A percentile compares a stretch with the other conserved stretches of the same genome.
Conservation (phyloP, 2,797 vertebrate genomes). For the Prunella strophiata region DNA sequence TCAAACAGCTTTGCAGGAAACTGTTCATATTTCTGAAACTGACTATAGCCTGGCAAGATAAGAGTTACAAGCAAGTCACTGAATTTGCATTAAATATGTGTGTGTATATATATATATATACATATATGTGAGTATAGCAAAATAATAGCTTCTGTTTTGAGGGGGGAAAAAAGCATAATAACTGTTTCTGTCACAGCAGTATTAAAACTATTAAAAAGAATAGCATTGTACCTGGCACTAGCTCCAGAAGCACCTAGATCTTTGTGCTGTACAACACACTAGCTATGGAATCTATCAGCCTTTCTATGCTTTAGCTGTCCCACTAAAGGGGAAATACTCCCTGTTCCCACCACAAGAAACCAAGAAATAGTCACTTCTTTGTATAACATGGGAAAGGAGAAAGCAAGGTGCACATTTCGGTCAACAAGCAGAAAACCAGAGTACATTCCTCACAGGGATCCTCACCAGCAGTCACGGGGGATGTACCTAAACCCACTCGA, state of each 20-base stretch:
- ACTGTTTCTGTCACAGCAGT: not conserved
- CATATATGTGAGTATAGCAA: not conserved
- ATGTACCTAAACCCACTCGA: rapidly evolving
- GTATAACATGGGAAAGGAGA: rapidly evolving
- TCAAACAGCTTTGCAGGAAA: not conserved
- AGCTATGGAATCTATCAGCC: rapidly evolving
- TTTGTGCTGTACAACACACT: not conserved
- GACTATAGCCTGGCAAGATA: not conserved
- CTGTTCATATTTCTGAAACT: not conserved
- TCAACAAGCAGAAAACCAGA: not conserved
- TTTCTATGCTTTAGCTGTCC: not conserved
- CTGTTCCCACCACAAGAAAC: not conserved
- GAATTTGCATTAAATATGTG: not conserved
- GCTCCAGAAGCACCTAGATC: not conserved
- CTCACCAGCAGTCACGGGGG: not conserved
- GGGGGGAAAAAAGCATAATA: rapidly evolving
- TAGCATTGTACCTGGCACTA: not conserved
- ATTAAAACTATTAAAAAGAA: not conserved
- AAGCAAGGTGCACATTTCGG: rapidly evolving
- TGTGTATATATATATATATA: not conserved
- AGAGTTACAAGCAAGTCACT: not conserved
- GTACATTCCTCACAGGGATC: too few relatives aligned
- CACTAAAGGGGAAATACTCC: not conserved
- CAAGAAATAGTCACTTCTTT: not conserved
- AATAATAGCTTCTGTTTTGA: not conserved